Percentiles rank a stretch among this genome's conserved stretches.
These are phyloP conservation scores for Crocallis elinguaria DNA, from an alignment of 2,888 invertebrate genomes.

Conservation along the genomic window DNA sequence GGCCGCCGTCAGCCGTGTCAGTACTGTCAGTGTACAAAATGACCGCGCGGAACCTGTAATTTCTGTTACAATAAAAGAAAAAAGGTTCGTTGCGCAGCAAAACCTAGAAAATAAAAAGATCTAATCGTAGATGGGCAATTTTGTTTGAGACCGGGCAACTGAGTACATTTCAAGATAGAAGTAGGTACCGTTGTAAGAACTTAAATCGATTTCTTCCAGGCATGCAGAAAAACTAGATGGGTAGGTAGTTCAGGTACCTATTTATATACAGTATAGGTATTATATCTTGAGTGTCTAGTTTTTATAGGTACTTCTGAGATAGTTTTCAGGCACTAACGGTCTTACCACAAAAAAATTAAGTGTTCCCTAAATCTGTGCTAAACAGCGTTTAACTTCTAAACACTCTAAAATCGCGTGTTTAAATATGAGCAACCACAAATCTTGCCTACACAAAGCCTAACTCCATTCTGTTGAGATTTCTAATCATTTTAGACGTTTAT, in stretches of 20 bases:
- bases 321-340: too few relatives aligned
- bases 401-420: too few relatives aligned
- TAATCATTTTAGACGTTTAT: too few relatives aligned
- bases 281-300: too few relatives aligned
- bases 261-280: not conserved
- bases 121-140: conserved; percentile 1
- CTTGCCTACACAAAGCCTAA: too few relatives aligned
- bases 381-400: too few relatives aligned
- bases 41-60: conserved; percentile 11
- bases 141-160: not conserved
- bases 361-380: too few relatives aligned
- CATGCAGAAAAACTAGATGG: too few relatives aligned
- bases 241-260: not conserved
- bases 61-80: conserved; percentile 18
- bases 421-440: too few relatives aligned
- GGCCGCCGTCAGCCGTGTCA: conserved; percentile 4
- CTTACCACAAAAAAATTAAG: too few relatives aligned
- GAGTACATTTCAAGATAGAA: not conserved
- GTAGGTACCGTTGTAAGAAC: not conserved
- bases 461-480: too few relatives aligned
- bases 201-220: not conserved
- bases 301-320: too few relatives aligned
- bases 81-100: not conserved
- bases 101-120: conserved; percentile 12
- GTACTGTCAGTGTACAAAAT: conserved; percentile 1